These are phyloP conservation scores for Xiphorhynchus elegans DNA, from an alignment of 2,113 vertebrate species.

Conservation along the genomic window DNA sequence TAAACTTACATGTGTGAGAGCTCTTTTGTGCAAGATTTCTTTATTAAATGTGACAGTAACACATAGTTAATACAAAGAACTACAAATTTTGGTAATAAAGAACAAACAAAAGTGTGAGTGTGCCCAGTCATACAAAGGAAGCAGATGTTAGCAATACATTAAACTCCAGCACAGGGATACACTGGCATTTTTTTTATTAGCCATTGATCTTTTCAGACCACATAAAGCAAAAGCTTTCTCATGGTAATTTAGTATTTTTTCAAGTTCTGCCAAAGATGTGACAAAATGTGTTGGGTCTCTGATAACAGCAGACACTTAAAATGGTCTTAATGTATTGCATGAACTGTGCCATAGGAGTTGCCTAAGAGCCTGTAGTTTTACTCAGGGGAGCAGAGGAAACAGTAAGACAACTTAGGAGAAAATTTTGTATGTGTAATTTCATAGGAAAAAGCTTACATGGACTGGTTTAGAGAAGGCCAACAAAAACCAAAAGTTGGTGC, in stretches of 20 bases:
- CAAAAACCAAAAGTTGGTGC: neutral
- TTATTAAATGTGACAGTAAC: constrained; percentile 22
- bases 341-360: neutral
- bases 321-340: neutral
- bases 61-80: neutral
- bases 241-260: neutral
- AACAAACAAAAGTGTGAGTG: neutral
- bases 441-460: neutral
- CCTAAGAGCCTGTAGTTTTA: neutral
- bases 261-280: neutral
- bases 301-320: neutral
- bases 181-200: neutral
- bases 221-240: neutral
- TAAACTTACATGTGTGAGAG: neutral
- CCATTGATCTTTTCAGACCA: neutral
- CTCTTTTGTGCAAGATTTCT: neutral
- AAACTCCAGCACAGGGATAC: neutral
- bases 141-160: neutral
- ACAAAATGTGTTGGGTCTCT: neutral
- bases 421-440: neutral
- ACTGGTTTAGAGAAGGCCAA: neutral
- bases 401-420: neutral
- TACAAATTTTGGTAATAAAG: neutral
- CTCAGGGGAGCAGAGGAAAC: neutral
- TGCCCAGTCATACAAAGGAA: neutral